Base-by-base conservation (phyloP, 2,113 vertebrate genomes). In the Hymenochirus boettgeri region DNA sequence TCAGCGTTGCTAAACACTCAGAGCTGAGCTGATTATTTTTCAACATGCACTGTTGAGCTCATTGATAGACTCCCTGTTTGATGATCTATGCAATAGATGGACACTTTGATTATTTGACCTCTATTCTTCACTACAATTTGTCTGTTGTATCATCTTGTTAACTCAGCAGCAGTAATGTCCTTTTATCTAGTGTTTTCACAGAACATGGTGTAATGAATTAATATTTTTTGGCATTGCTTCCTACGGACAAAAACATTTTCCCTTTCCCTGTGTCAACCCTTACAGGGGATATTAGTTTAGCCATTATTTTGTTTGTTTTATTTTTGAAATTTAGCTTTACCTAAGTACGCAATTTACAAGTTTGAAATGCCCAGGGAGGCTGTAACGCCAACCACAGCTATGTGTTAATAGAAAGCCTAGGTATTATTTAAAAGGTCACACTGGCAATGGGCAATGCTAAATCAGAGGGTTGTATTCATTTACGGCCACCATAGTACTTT, bases 71-170 rank as follows among this genome's bases (percentile, higher is more conserved):
- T 83, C 75, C 76, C 78, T 83, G 85, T 90, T 90, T 91, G 88
- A 94, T 91, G 89, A 92, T 90, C 88, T 90, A 80, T 86, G 84
- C 86, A 84, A 86, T 88, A 91, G 89, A 90, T 76, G 80, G 87
- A 86, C 89, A 82, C 85, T 94, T 92, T 91, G 94, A 95, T 90
- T 85, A 80, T 80, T 88, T 90, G 91, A 90, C 93, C 83, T 61
- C 79, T 77, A 75, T 80, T 84, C 71, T 75, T 73, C 75, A 75
- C 77, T 73, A 57, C 17, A 3, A 77, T 77, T 77, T 79, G 79
- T 76, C 72, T 63, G 46, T 82, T 83, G 78, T 45, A 76, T 76
- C 72, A 83, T 82, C 83, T 87, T 80, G 76, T 83, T 70, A 85
- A 82, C 72, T 57, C 79, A 81, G 80, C 82, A 76, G 76, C 70